Conservation (phyloP, 2,113 vertebrate genomes). For the Rattus rattus region DNA sequence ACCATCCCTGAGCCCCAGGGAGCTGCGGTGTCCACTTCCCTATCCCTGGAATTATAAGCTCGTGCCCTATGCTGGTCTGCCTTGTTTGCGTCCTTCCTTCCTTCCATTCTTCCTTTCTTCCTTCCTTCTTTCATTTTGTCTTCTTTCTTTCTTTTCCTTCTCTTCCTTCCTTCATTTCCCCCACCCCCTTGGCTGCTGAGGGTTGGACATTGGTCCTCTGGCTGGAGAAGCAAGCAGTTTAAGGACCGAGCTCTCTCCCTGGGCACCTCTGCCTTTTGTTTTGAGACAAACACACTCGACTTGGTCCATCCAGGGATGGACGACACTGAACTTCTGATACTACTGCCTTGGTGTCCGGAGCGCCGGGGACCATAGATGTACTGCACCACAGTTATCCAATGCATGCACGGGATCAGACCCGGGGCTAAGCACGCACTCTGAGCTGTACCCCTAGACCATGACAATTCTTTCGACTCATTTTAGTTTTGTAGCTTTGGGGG, state of each 20-base stretch:
- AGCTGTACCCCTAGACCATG: neutral
- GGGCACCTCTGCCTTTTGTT: neutral
- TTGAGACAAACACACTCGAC: neutral
- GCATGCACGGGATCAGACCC: too few relatives aligned
- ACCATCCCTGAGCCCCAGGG: neutral
- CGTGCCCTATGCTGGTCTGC: neutral
- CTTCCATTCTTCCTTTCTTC: neutral
- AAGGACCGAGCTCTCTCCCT: neutral
- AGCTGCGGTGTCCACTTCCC: neutral
- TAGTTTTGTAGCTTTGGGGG: neutral
- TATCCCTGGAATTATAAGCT: neutral
- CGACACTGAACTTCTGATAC: neutral
- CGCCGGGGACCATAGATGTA: too few relatives aligned
- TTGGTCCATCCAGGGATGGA: too few relatives aligned
- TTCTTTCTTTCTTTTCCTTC: neutral
- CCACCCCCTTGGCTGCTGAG: neutral
- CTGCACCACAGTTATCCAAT: neutral
- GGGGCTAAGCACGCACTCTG: neutral
- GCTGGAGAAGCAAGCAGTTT: neutral
- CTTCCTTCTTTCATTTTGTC: neutral
- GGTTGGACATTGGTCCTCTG: neutral
- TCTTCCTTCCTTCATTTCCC: neutral
- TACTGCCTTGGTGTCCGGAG: neutral
- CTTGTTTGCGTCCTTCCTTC: neutral
- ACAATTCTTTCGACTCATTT: neutral